Evolutionary conservation across 2,113 vertebrate species (phyloP).

Genomic region (Syrrhaptes paradoxus): DNA sequence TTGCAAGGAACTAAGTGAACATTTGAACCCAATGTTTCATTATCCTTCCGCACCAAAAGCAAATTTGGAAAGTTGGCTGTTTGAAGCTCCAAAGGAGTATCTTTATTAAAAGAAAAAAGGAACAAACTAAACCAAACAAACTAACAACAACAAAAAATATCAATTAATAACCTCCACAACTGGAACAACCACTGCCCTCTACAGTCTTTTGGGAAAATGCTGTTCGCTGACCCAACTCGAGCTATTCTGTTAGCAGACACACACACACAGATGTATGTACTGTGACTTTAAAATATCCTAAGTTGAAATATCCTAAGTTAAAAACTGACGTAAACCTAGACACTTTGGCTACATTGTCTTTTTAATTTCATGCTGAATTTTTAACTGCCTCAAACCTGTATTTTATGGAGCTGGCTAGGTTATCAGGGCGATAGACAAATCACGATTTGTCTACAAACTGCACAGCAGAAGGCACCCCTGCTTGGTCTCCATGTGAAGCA

Average conservation of each 20-base stretch:
- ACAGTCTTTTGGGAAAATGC: not conserved
- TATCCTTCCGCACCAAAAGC: not conserved
- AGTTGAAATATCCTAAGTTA: not conserved
- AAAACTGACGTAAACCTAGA: not conserved
- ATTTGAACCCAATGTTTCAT: conserved; percentile 30
- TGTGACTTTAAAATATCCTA: not conserved
- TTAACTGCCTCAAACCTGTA: not conserved
- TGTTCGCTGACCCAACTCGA: not conserved
- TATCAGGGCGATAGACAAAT: not conserved
- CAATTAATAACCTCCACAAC: not conserved
- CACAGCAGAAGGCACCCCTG: not conserved
- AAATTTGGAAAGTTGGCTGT: not conserved
- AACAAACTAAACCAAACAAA: not conserved
- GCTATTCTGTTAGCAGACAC: not conserved
- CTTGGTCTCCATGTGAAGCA: not conserved
- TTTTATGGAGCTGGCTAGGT: not conserved
- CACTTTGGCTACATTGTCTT: not conserved
- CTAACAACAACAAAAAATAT: not conserved
- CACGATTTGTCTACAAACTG: not conserved
- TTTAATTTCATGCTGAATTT: not conserved
- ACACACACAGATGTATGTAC: accelerated
- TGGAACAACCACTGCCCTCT: conserved; percentile 60
- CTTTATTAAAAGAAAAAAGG: not conserved
- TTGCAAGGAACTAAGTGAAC: conserved; percentile 37
- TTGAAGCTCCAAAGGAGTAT: not conserved